Base-by-base conservation (phyloP, 2,113 vertebrate genomes). In the Etheostoma spectabile region DNA sequence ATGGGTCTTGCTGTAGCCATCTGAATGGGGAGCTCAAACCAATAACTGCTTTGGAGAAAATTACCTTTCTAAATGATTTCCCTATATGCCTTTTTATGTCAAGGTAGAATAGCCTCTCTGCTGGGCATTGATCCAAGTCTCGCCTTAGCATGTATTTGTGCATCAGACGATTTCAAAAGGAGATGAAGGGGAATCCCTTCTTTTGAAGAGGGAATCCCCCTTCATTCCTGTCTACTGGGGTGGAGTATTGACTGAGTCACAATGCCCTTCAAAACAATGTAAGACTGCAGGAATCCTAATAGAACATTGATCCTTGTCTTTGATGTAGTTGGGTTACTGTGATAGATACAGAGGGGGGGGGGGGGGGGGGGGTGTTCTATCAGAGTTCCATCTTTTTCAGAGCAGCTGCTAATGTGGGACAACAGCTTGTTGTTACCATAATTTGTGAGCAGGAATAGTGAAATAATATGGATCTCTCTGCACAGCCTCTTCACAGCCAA, bases 401-500 rank as follows among this genome's bases (percentile, higher is more conserved):
- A 42, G 38, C 8, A 48, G 74, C n/a, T 38, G 21, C n/a, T 24
- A 21, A 80, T 73, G 18, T 79, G 42, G 53, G 38, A 67, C 19
- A 15, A 27, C 76, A 53, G 71, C 57, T 68, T 57, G 46, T 59
- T 73, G 18, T 45, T 62, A 6, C 64, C 15, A 42, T 5, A 10
- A 45, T 67, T n/a, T 74, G 45, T 86, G 68, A 70, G 60, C 7
- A 48, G 38, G 19, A 51, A 59, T 11, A 59, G 21, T 74, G 24
- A 72, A 80, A 86, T 61, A 13, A 65, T 70, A 4, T 19, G 18
- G 3, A 46, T 73, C 8, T 88, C 74, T 86, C 22, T 60, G 35
- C 61, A 49, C 95, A 99, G 98, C 88, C 96, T 99, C 93, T 99
- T 99, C 93, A 98, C 97, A 65, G 97, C 97, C 80, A 99, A 99